Base-by-base conservation (phyloP, 2,797 vertebrate genomes). In the Cynopterus sphinx region DNA sequence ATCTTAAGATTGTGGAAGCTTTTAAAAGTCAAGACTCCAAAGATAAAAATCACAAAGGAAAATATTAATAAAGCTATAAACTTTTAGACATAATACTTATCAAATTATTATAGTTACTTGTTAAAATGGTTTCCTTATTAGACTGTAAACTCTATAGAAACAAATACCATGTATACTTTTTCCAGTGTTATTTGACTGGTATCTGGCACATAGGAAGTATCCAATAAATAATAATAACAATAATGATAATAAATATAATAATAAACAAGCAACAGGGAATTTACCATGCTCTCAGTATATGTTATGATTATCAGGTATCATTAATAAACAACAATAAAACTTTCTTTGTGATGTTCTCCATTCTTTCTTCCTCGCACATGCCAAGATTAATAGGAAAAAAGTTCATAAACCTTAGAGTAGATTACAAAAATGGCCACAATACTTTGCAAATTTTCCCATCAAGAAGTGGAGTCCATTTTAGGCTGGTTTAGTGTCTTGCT, bases 361-460 rank as follows among this genome's bases (percentile, higher is more conserved):
- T 92, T 97, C 96, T 98, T 98, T 97, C 95, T 97, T 98, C 55
- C 94, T 98, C 90, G 95, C 78, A 90, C 96, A 94, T 98, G 77
- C 67, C 59, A 97, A 41, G 97, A 97, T 97, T 98, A 98, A 98
- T 97, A 98, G 98, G 92, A 96, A 86, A 79, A 96, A 93, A 10
- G 81, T 96, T 98, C 91, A 97, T 97, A 97, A 87, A 65, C 17
- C n/a, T 87, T 87, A 59, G 5, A 49, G 59, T 26, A 46, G n/a
- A 75, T 67, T 74, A 21, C 5, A 78, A 87, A 93, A 94, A 81
- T 57, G 31, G 21, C n/a, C n/a, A 28, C 55, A 63, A 63, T 53
- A 67, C 13, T 90, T 91, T 43, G 51, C 5, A 49, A 79, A 91
- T 82, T 92, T 26, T 84, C 17, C 59, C 22, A 43, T 28, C 9